These are phyloP conservation scores for Steinernema carpocapsae DNA, from an alignment of 2,888 invertebrate species.

Conservation along the genomic window DNA sequence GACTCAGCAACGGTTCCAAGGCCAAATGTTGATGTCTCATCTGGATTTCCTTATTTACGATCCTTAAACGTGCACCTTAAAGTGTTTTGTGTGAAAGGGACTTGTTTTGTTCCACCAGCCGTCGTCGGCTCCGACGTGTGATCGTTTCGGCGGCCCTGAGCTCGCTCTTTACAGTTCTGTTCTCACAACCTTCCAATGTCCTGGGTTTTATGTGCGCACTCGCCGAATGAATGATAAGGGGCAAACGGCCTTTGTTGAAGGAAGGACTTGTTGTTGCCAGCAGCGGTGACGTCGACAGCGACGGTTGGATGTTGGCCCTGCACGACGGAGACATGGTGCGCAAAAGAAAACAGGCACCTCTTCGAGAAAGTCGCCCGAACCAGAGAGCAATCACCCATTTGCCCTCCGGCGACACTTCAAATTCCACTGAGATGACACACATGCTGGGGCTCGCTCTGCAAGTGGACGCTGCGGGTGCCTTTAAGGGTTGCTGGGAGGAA, in stretches of 20 bases:
- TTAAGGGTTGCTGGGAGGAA: not conserved
- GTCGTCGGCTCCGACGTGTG: no score
- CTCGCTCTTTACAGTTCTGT: constrained; percentile 5
- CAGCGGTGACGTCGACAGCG: not conserved
- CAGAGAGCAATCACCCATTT: not conserved
- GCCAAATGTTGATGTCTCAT: no score
- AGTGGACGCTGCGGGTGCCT: not conserved
- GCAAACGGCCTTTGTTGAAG: constrained; percentile 24
- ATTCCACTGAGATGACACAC: not conserved
- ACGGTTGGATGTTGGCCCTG: constrained; percentile 12
- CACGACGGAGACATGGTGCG: no score
- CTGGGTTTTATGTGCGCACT: constrained; percentile 25
- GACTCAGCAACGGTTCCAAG: not conserved
- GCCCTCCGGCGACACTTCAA: not conserved
- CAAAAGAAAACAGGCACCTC: constrained; percentile 5
- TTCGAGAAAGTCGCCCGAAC: not conserved
- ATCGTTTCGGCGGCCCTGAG: constrained; percentile 7
- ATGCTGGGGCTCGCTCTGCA: not conserved
- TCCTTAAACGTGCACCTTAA: no score
- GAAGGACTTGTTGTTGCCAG: constrained; percentile 18
- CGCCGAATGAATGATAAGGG: constrained; percentile 30
- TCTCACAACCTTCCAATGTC: constrained; percentile 22
- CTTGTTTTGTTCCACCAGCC: no score
- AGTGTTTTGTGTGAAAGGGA: no score
- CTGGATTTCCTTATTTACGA: no score